Conservation (phyloP, 2,113 vertebrate genomes). For the Peromyscus maniculatus region DNA sequence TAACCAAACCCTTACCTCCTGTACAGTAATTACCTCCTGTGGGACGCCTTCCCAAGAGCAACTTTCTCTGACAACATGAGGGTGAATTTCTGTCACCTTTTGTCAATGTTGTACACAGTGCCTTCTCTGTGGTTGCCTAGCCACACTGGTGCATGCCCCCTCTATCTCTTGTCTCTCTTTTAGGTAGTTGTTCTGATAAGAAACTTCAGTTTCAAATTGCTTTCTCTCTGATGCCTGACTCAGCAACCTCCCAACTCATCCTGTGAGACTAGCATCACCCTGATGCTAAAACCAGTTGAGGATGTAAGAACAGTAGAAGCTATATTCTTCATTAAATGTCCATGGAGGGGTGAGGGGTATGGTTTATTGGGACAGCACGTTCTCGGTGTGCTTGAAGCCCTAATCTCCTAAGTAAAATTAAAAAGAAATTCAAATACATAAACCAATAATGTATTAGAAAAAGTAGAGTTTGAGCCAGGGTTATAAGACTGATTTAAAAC, state of each 20-base stretch:
- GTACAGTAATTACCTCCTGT: neutral
- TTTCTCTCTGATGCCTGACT: neutral
- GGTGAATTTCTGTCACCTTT: neutral
- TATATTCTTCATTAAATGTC: neutral
- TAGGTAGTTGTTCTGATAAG: neutral
- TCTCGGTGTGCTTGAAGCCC: neutral
- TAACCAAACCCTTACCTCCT: neutral
- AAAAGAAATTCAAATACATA: neutral
- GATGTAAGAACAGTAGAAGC: neutral
- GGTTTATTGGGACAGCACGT: neutral
- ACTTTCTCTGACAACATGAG: neutral
- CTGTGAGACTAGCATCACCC: neutral
- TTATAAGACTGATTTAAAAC: neutral
- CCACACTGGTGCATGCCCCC: neutral
- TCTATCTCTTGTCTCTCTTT: neutral
- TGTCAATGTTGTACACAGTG: accelerated
- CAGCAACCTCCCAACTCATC: neutral
- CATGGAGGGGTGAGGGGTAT: neutral
- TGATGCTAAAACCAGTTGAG: neutral
- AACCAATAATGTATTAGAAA: neutral
- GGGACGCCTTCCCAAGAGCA: neutral
- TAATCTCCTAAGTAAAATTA: neutral
- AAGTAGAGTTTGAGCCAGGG: neutral
- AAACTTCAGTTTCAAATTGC: neutral
- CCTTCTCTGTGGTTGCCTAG: neutral